Conservation (phyloP, 2,113 vertebrate genomes). For the Onychostoma macrolepis region DNA sequence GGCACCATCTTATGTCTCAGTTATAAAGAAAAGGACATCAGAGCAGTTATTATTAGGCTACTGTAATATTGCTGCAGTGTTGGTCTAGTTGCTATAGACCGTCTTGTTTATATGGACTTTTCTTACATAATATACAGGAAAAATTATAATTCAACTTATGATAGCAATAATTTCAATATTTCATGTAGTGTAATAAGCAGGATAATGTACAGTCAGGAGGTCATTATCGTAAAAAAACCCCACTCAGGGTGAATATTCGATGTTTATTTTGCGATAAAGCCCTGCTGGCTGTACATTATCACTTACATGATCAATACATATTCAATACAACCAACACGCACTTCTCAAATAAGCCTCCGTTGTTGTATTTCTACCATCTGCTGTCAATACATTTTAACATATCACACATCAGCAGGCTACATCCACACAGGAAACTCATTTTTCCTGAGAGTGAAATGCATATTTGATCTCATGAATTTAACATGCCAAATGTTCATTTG, state of each 20-base stretch:
- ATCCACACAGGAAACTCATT: neutral
- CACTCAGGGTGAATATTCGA: neutral
- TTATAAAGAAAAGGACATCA: neutral
- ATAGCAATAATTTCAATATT: neutral
- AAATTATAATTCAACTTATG: neutral
- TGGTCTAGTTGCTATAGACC: neutral
- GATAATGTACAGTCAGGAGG: neutral
- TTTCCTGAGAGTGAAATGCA: neutral
- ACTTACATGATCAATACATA: conserved; percentile 7
- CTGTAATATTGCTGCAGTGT: neutral
- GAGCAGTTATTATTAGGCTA: neutral
- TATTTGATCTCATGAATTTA: neutral
- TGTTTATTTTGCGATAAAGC: neutral
- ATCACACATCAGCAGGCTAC: neutral
- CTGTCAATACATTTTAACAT: neutral
- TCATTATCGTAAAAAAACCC: neutral
- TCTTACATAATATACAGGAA: neutral
- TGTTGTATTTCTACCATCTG: neutral
- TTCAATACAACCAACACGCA: conserved; percentile 10
- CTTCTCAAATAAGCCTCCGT: neutral
- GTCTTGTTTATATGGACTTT: neutral
- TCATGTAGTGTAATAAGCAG: neutral
- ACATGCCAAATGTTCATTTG: neutral
- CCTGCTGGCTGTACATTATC: neutral
- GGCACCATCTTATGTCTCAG: neutral